Evolutionary conservation across 2,888 invertebrate species (phyloP), one percentile per base, ranked within the genome.

Genomic region (Hypolimnas misippus): DNA sequence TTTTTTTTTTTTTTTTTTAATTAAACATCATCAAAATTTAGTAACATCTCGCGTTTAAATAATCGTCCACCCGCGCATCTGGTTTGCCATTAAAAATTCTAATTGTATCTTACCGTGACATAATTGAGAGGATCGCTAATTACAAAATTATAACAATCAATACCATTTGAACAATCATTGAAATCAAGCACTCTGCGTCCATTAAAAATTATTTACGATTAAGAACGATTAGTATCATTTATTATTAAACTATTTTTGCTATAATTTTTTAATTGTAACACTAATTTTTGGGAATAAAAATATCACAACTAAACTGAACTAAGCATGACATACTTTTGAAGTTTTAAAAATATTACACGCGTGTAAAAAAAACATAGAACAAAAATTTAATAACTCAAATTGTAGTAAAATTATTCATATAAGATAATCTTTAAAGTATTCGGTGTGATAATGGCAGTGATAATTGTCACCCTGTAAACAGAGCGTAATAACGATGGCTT

Each of bases 141-240:
- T 63, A 33, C 16, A 46, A 50, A 52, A 38, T 31, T 35, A 33
- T 12, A 46, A 46, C 21, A 46, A 46, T 38, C 14, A 51, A 33
- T 17, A 40, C 17, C 46, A 49, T 49, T 49, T 40, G 5, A 33
- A 51, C 16, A 49, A 50, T 52, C 35, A 60, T 54, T 54, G 59
- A 50, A 63, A 63, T 44, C 59, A 49, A 25, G 69, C 56, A 46
- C 77, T n/a, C 76, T 75, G 76, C 74, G 80, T 79, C 67, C n/a
- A n/a, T n/a, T n/a, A n/a, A n/a, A n/a, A n/a, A n/a, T n/a, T n/a
- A n/a, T n/a, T n/a, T n/a, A n/a, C n/a, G n/a, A n/a, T n/a, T n/a
- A n/a, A n/a, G n/a, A n/a, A n/a, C n/a, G n/a, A n/a, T n/a, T n/a
- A n/a, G n/a, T n/a, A n/a, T n/a, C n/a, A n/a, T n/a, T n/a, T n/a